Percentiles rank a stretch among this genome's conserved stretches.
Evolutionary conservation across 2,113 vertebrate genomes (phyloP).

Genomic region (Tetraodon nigroviridis): DNA sequence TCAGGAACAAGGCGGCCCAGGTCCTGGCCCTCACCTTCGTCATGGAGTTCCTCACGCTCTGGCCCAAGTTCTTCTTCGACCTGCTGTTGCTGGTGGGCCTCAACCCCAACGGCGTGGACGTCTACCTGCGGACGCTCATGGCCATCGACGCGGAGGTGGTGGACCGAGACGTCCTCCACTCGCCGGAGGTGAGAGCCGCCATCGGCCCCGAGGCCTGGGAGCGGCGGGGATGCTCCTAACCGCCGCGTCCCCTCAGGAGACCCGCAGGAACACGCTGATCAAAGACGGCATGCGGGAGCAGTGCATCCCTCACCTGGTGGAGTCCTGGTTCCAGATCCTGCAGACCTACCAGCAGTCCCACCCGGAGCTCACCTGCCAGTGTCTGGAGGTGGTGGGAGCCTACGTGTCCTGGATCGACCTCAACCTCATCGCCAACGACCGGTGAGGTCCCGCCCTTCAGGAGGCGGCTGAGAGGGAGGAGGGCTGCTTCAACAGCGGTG

Average conservation of each 20-base stretch:
- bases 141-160: constrained; percentile 95
- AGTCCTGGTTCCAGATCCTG: constrained; percentile 99
- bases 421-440: constrained; percentile 96
- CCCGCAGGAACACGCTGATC: constrained; percentile 90
- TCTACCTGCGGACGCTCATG: constrained; percentile 95
- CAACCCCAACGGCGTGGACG: constrained; percentile 88
- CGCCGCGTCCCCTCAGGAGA: constrained; percentile 75
- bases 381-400: constrained; percentile 97
- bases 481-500: too few relatives aligned
- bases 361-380: constrained; percentile 96
- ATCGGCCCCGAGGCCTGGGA: too few relatives aligned
- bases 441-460: constrained; percentile 64
- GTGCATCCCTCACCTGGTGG: constrained; percentile 93
- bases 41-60: constrained; percentile 91
- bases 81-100: constrained; percentile 89
- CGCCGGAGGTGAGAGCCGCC: constrained; percentile 79
- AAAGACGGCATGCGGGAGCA: constrained; percentile 96
- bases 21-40: constrained; percentile 95
- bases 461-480: too few relatives aligned
- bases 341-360: constrained; percentile 90
- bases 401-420: constrained; percentile 99
- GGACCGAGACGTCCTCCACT: constrained; percentile 90
- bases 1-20: constrained; percentile 97
- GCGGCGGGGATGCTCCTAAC: too few relatives aligned
- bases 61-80: constrained; percentile 99